phyloP scores from a whole-genome alignment of 2,113 vertebrate genomes.

The Agelaius phoeniceus region DNA sequence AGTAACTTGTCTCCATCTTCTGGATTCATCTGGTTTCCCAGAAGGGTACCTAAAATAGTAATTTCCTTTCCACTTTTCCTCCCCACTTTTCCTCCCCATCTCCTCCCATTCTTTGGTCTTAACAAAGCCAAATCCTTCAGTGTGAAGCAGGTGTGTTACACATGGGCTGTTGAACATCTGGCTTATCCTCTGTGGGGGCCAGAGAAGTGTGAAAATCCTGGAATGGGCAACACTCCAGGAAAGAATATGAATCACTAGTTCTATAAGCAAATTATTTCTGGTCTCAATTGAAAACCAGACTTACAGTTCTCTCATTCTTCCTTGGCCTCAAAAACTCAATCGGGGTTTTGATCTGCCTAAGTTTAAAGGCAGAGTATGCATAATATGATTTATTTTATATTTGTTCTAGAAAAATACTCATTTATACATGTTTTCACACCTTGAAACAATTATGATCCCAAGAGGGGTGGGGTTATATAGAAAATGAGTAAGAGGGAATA shows the following conservation, averaged over 20 bases:
- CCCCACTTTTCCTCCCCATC: background rate
- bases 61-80: background rate
- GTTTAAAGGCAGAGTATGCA: background rate
- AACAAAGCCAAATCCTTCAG: background rate
- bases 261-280: conserved; percentile 23
- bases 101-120: background rate
- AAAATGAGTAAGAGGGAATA: background rate
- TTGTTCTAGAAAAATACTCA: background rate
- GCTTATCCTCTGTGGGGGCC: background rate
- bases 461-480: background rate
- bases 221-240: conserved; percentile 9
- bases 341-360: background rate
- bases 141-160: conserved; percentile 29
- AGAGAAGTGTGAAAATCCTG: conserved; percentile 32
- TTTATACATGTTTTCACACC: conserved; percentile 5
- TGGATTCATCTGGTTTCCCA: background rate
- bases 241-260: background rate
- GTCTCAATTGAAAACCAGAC: background rate
- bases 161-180: conserved; percentile 39
- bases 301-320: background rate
- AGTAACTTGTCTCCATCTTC: background rate
- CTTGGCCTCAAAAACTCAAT: background rate
- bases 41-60: background rate
- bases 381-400: conserved; percentile 7
- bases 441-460: conserved; percentile 3